A percentile compares a stretch with the other conserved stretches of the same genome.
These are phyloP conservation scores for Cotesia glomerata DNA, from an alignment of 1,140 invertebrate species.

Conservation along the genomic window DNA sequence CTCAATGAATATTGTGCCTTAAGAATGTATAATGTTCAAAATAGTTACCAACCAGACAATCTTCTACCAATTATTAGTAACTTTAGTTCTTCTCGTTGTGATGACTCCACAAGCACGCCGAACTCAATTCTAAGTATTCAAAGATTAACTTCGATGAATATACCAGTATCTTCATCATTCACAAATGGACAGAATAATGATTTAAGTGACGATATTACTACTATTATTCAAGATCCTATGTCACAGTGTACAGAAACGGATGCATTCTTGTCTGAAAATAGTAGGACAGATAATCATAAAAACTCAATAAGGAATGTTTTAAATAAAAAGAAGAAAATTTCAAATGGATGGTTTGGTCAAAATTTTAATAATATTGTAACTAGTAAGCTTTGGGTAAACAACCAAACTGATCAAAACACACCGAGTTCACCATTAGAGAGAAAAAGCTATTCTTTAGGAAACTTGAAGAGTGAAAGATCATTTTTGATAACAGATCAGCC, in stretches of 20 bases:
- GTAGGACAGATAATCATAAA: too few species aligned
- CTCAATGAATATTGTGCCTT: constrained; percentile 31
- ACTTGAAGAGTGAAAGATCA: constrained; percentile 32
- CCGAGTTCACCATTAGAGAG: neutral
- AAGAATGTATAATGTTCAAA: neutral
- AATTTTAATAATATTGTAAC: neutral
- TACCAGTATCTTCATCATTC: neutral
- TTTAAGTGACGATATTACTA: neutral
- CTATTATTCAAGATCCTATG: constrained; percentile 19
- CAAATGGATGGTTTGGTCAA: neutral
- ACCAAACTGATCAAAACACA: constrained; percentile 12
- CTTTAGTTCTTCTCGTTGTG: too few species aligned
- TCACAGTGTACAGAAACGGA: constrained; percentile 36
- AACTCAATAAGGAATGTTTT: too few species aligned
- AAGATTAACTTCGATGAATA: neutral
- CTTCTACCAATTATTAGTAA: neutral
- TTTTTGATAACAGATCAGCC: constrained; percentile 33
- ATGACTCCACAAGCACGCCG: too few species aligned
- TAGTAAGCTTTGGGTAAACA: constrained; percentile 13
- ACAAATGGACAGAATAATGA: neutral
- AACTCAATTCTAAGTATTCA: too few species aligned
- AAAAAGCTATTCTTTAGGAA: constrained; percentile 2
- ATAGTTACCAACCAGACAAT: neutral
- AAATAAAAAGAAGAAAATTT: too few species aligned
- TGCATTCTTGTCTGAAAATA: constrained; percentile 30